Percentiles rank a stretch among this genome's conserved stretches.
Conservation (phyloP, 2,888 invertebrate genomes). For the Aleiodes testaceus region DNA sequence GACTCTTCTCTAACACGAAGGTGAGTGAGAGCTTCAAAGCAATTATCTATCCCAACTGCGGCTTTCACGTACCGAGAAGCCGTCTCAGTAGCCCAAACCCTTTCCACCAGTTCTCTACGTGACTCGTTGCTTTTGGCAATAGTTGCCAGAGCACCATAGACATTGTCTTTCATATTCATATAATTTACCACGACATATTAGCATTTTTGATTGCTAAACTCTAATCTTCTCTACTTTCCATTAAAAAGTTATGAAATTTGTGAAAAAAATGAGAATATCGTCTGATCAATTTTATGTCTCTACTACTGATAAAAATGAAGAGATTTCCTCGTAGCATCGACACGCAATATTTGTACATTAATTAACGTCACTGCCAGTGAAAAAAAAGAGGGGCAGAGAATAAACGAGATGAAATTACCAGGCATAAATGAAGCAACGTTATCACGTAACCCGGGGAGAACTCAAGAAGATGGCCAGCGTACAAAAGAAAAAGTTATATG, state of each 20-base stretch:
- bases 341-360: too few species aligned
- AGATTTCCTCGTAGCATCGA: too few species aligned
- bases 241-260: constrained; percentile 10
- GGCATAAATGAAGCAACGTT: too few species aligned
- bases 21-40: constrained; percentile 40
- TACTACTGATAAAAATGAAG: too few species aligned
- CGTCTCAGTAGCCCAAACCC: neutral
- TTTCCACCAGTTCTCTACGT: constrained; percentile 17
- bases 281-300: too few species aligned
- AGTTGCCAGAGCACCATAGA: neutral
- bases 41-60: constrained; percentile 37
- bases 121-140: neutral
- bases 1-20: constrained; percentile 31
- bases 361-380: too few species aligned
- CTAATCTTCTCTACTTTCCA: constrained; percentile 40
- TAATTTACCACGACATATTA: neutral
- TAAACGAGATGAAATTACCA: too few species aligned
- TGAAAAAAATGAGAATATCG: too few species aligned
- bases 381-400: too few species aligned
- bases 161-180: constrained; percentile 3
- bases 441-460: too few species aligned
- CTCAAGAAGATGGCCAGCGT: too few species aligned
- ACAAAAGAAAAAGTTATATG: too few species aligned
- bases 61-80: constrained; percentile 16
- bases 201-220: constrained; percentile 28